These are phyloP conservation scores for Micronycteris hirsuta DNA, from an alignment of 2,113 vertebrate species.

Conservation along the genomic window DNA sequence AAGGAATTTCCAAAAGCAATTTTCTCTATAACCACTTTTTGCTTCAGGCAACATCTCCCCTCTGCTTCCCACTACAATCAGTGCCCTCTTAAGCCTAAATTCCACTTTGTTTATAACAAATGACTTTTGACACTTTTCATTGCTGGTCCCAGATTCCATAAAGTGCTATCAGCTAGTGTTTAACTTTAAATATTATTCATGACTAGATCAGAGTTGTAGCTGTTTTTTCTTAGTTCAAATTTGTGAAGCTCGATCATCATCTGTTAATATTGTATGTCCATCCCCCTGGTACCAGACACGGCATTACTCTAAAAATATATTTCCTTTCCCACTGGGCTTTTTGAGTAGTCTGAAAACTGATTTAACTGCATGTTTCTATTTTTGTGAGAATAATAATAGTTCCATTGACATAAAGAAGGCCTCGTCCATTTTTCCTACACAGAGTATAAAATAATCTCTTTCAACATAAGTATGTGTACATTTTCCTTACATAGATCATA, in stretches of 20 bases:
- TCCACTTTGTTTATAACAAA: not conserved
- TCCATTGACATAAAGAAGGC: not conserved
- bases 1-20: not conserved
- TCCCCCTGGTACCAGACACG: not conserved
- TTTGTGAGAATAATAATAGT: not conserved
- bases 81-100: not conserved
- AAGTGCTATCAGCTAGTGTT: not conserved
- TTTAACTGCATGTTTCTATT: not conserved
- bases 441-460: not conserved
- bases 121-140: not conserved
- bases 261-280: not conserved
- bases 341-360: not conserved
- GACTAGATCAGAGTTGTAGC: not conserved
- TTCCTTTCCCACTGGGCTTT: constrained; percentile 25
- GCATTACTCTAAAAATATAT: constrained; percentile 13
- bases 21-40: not conserved
- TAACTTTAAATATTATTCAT: not conserved
- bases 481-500: no score
- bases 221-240: not conserved
- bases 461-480: no score
- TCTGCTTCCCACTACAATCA: not conserved
- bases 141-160: not conserved
- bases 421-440: not conserved
- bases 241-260: not conserved
- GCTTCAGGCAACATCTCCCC: not conserved